Base-by-base conservation (phyloP, 2,113 vertebrate genomes). In the Rhombomys opimus region DNA sequence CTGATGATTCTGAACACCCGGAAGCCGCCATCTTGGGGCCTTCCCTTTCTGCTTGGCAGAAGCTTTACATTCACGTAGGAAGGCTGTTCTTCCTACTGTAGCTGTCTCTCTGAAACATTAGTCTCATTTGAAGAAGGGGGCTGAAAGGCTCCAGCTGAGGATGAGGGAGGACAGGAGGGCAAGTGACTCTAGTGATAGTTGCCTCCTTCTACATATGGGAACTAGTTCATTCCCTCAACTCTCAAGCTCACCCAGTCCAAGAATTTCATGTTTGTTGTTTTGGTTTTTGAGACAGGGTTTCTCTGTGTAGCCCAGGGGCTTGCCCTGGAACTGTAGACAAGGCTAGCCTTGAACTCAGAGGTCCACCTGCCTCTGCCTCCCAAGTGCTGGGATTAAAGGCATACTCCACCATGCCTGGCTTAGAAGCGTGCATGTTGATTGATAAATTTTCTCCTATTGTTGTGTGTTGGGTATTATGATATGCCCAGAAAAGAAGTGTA, bases 1-100 rank as follows among this genome's bases (percentile, higher is more conserved):
- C 41, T 94, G 30, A 57, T 92, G 93, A 68, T 95, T 80, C 67
- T 50, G 25, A 68, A 81, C 17, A 76, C 80, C 63, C 46, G n/a
- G 80, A 73, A 8, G 32, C 20, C n/a, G 41, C 67, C 32, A 41
- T 73, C 61, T 57, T 38, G 5, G 85, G 59, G 46, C 72, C 0
- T 50, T 59, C 73, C 52, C 65, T 67, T 80, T 14, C 78, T 76
- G 57, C n/a, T 38, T 68, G 81, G 41, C 35, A 50, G 57, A 65
- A 68, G 32, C 25, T 35, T 86, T 54, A 67, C 15, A 63, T 35
- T 86, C 41, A 67, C 15, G 54, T 32, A 77, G 67, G 67, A 81
- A 10, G 67, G 35, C 4, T 76, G 61, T 22, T 87, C 54, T 76
- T 50, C 68, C 85, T 89, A 17, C 13, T 46, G 57, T 25, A 15